Conservation (phyloP, 2,113 vertebrate species). For the Coryphaenoides rupestris region DNA sequence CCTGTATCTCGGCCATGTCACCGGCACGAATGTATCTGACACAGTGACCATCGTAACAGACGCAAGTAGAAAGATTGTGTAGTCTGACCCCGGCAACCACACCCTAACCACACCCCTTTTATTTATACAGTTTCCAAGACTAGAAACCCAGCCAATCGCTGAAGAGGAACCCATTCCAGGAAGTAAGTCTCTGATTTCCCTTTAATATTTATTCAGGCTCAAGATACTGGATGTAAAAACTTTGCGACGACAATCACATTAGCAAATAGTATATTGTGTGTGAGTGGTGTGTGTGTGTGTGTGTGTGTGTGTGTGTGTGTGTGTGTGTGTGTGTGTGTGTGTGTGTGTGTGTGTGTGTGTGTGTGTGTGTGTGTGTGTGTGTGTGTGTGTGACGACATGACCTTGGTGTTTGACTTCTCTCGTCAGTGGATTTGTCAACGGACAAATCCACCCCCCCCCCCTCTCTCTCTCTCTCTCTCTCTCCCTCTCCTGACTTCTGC, state of each 20-base stretch:
- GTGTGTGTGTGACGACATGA: constrained; percentile 16
- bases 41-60: too few species aligned
- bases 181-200: constrained; percentile 43
- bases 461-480: constrained; percentile 5
- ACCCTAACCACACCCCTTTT: neutral
- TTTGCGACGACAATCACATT: neutral
- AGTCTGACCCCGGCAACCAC: neutral
- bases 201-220: neutral
- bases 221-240: neutral
- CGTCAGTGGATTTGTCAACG: constrained; percentile 40
- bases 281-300: neutral
- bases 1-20: too few species aligned
- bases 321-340: too few species aligned
- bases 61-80: too few species aligned
- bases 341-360: neutral
- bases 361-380: neutral
- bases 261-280: neutral
- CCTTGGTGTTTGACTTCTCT: constrained; percentile 42
- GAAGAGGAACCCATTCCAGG: constrained; percentile 67
- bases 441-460: constrained; percentile 17
- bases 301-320: constrained; percentile 1
- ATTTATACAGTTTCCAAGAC: neutral
- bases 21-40: too few species aligned
- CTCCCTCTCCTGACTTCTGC: neutral
- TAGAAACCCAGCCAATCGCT: constrained; percentile 68